Evolutionary conservation across 2,113 vertebrate genomes (phyloP).

Genomic region (Pituophis catenifer): DNA sequence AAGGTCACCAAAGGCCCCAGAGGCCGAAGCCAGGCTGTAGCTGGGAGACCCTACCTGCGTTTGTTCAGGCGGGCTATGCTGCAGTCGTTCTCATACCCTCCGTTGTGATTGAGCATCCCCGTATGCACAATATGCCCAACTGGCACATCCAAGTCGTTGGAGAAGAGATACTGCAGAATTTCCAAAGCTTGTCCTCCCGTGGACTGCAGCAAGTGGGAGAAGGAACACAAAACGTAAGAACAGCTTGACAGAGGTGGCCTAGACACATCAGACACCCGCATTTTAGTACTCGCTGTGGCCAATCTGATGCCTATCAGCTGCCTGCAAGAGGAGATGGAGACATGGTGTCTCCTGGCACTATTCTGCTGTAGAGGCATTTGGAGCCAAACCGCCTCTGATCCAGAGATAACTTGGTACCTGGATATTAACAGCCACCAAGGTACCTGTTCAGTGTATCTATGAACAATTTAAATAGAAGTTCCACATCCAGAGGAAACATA

Average conservation of each 20-base stretch:
- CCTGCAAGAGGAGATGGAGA: neutral
- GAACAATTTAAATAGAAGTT: neutral
- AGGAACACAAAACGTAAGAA: neutral
- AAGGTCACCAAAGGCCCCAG: neutral
- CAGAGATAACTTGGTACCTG: neutral
- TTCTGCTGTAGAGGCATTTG: neutral
- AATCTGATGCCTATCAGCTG: neutral
- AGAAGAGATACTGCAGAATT: constrained; percentile 87
- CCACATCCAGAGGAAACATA: neutral
- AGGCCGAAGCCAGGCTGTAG: neutral
- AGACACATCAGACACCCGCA: neutral
- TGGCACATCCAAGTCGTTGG: constrained; percentile 93
- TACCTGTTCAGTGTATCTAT: neutral
- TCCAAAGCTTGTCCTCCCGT: constrained; percentile 86
- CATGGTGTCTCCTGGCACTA: neutral
- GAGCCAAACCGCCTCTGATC: neutral
- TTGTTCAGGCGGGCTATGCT: constrained; percentile 91
- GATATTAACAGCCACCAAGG: neutral
- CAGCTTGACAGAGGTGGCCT: neutral
- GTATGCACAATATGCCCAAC: constrained; percentile 97
- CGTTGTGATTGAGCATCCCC: constrained; percentile 92
- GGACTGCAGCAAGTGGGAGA: constrained; percentile 67
- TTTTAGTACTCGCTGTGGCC: neutral
- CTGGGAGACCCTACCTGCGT: constrained; percentile 77
- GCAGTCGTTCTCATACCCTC: constrained; percentile 97